Evolutionary conservation across 2,113 vertebrate genomes (phyloP).

Genomic region (Nycticryphes semicollaris): DNA sequence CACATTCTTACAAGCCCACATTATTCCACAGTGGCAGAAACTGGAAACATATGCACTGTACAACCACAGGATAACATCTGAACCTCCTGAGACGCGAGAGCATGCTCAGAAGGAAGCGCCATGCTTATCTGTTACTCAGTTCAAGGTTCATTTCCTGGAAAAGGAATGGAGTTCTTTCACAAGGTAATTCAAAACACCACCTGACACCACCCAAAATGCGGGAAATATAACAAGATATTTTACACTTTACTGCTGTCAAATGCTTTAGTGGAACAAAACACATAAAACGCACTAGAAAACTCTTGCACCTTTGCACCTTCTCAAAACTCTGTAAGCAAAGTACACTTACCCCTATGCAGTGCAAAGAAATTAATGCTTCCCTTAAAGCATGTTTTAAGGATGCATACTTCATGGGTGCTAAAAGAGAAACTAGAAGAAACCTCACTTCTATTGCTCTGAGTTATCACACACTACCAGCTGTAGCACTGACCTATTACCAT

Average conservation of each 20-base stretch:
- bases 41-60: background rate
- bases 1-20: background rate
- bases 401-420: background rate
- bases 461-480: background rate
- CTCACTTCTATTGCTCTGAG: background rate
- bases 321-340: background rate
- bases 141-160: background rate
- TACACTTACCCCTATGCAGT: background rate
- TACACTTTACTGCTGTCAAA: background rate
- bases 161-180: background rate
- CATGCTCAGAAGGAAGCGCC: rapidly evolving
- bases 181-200: background rate
- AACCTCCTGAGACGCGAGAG: rapidly evolving
- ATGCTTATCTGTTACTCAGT: background rate
- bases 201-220: background rate
- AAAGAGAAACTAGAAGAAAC: background rate
- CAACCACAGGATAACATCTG: background rate
- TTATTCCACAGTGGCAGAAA: background rate
- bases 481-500: background rate
- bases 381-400: background rate
- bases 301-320: background rate
- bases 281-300: background rate
- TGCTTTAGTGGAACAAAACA: background rate
- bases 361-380: background rate
- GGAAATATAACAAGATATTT: background rate